These are phyloP conservation scores for Paracanthobrama guichenoti DNA, from an alignment of 2,113 vertebrate genomes.

Conservation along the genomic window DNA sequence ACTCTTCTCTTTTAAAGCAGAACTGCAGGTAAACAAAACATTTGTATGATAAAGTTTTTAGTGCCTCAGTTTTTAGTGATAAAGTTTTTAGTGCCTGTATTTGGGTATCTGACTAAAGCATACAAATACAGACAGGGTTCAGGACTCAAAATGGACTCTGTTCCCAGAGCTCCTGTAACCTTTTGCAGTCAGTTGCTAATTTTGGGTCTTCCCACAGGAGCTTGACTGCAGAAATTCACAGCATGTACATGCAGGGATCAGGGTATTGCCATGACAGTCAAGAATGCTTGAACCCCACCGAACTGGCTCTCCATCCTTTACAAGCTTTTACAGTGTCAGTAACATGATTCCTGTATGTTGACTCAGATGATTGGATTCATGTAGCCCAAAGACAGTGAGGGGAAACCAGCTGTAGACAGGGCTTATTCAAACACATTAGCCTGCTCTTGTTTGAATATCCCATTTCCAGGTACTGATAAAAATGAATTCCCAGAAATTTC, in stretches of 20 bases:
- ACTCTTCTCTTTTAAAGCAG: background rate
- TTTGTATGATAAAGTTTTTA: slow-evolving; percentile 46
- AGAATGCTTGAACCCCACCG: slow-evolving; percentile 35
- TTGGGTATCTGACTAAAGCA: slow-evolving; percentile 54
- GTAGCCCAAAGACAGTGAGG: slow-evolving; percentile 14
- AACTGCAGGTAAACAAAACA: slow-evolving; percentile 12
- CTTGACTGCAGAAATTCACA: slow-evolving; percentile 61
- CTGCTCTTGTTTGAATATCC: slow-evolving; percentile 5
- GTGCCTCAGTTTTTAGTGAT: slow-evolving; percentile 2
- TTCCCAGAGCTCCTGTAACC: slow-evolving; percentile 70
- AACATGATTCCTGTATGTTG: slow-evolving; percentile 47
- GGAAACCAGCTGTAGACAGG: slow-evolving; percentile 2
- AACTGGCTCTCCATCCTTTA: slow-evolving; percentile 44
- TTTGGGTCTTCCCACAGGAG: slow-evolving; percentile 70
- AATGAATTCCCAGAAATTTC: background rate
- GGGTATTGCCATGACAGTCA: slow-evolving; percentile 30
- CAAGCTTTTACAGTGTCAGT: slow-evolving; percentile 54
- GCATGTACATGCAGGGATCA: slow-evolving; percentile 49
- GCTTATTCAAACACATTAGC: slow-evolving; percentile 39
- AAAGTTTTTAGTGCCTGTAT: slow-evolving; percentile 34
- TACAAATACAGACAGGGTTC: slow-evolving; percentile 61
- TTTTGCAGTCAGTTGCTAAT: slow-evolving; percentile 71
- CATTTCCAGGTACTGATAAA: background rate
- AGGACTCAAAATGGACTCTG: slow-evolving; percentile 65
- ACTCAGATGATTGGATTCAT: slow-evolving; percentile 38